These are phyloP conservation scores for Adelges cooleyi DNA, from an alignment of 1,140 invertebrate genomes.

Conservation along the genomic window DNA sequence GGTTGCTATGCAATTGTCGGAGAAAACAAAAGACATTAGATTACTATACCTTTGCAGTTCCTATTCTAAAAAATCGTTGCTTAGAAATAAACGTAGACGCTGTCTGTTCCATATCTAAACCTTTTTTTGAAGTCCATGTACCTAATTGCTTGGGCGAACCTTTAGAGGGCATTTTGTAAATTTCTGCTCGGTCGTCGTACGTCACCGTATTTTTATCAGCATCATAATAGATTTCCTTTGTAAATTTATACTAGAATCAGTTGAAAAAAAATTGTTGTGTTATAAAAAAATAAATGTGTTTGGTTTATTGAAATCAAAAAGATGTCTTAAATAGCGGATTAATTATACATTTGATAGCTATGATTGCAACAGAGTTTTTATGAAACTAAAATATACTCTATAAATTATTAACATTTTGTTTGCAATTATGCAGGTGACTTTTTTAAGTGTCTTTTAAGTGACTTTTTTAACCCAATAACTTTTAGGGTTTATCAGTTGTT, in stretches of 20 bases:
- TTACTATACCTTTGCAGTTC: background rate
- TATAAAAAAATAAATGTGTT: too few species aligned
- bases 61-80: background rate
- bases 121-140: background rate
- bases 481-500: too few species aligned
- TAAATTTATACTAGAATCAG: background rate
- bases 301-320: too few species aligned
- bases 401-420: too few species aligned
- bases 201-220: background rate
- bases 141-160: background rate
- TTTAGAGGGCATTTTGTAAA: background rate
- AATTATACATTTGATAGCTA: too few species aligned
- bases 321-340: too few species aligned
- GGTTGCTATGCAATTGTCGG: background rate
- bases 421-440: too few species aligned
- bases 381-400: too few species aligned
- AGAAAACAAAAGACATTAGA: background rate
- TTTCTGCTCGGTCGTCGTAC: background rate
- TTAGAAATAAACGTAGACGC: background rate
- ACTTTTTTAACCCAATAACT: too few species aligned
- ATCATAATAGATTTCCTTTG: background rate
- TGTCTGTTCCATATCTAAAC: background rate
- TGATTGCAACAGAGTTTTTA: too few species aligned
- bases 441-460: too few species aligned
- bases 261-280: too few species aligned